Evolutionary conservation across 2,888 invertebrate genomes (phyloP).

Genomic region (Hyposoter dolosus): DNA sequence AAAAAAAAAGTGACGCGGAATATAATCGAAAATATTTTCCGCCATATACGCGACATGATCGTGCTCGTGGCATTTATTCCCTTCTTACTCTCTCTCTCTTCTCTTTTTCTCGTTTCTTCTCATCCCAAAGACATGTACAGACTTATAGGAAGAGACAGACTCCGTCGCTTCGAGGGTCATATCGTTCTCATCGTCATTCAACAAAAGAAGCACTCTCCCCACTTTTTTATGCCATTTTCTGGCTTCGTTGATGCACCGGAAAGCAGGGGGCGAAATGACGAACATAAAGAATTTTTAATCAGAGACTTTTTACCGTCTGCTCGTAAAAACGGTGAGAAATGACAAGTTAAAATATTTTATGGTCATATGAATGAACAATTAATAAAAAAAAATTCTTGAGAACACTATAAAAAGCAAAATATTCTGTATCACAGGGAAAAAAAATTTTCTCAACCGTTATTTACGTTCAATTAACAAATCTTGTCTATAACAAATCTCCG

Average conservation of each 20-base stretch:
- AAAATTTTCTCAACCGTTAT: too few species aligned
- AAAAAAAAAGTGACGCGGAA: conserved; percentile 29
- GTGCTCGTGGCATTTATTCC: conserved; percentile 31
- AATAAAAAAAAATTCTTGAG: background rate
- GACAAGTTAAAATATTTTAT: conserved; percentile 33
- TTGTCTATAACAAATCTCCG: too few species aligned
- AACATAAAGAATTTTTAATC: conserved; percentile 65
- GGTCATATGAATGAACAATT: conserved; percentile 6
- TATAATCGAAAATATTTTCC: conserved; percentile 49
- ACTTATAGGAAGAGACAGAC: background rate
- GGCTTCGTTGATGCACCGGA: conserved; percentile 40
- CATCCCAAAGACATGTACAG: background rate
- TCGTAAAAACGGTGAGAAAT: conserved; percentile 51
- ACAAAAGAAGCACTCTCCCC: conserved; percentile 5
- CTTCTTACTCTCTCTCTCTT: conserved; percentile 5
- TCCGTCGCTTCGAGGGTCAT: conserved; percentile 34
- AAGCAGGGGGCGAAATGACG: background rate
- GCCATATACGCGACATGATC: conserved; percentile 25
- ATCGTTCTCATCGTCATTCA: conserved; percentile 42
- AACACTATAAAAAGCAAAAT: background rate
- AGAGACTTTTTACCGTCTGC: conserved; percentile 48
- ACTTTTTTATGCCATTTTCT: conserved; percentile 44
- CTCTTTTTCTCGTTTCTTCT: conserved; percentile 9
- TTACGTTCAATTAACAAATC: too few species aligned
- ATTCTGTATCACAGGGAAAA: too few species aligned